Evolutionary conservation across 2,888 invertebrate genomes (phyloP), one percentile per base, ranked within the genome.

Genomic region (Nomada lathburiana): DNA sequence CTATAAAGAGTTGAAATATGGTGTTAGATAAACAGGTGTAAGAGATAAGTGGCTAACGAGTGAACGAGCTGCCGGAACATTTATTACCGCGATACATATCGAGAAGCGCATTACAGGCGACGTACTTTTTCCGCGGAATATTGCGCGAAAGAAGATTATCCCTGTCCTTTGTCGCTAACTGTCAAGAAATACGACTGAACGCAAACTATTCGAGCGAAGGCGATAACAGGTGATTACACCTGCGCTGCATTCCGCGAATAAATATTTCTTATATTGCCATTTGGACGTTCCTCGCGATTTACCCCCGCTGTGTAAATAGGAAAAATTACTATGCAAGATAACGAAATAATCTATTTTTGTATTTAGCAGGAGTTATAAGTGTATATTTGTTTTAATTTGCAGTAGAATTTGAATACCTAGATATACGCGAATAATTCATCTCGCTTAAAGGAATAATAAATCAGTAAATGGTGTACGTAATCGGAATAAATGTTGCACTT

Each of bases 201-300:
- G 18, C 47, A 57, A 64, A 52, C 23, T 26, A n/a, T 60, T 53
- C 47, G 47, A 53, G 60, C 18, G 2, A 10, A 9, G 60, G 18
- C 23, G 79, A 79, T 79, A 79, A 79, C 77, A 77, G 59, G 50
- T 65, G 77, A 79, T 70, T 57, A 69, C 76, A 29, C 9, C n/a
- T 52, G 42, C 42, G 16, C 10, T 20, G 16, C 26, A 20, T 67
- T 11, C 7, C 11, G 2, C 18, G 23, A 29, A 29, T 76, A 76
- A 71, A 71, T 71, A 76, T 76, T 63, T 29, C n/a, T 16, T 26
- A 26, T 26, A 47, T n/a, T 11, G 5, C 29, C 20, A 11, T 20
- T 76, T n/a, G n/a, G 7, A 44, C 29, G 52, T 44, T 52, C 13
- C 18, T 9, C 36, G 57, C 47, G 9, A 57, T 57, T 74, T 68